Percentiles rank a stretch among this genome's conserved stretches.
phyloP scores from a whole-genome alignment of 2,113 vertebrate species.

The Callospermophilus lateralis region DNA sequence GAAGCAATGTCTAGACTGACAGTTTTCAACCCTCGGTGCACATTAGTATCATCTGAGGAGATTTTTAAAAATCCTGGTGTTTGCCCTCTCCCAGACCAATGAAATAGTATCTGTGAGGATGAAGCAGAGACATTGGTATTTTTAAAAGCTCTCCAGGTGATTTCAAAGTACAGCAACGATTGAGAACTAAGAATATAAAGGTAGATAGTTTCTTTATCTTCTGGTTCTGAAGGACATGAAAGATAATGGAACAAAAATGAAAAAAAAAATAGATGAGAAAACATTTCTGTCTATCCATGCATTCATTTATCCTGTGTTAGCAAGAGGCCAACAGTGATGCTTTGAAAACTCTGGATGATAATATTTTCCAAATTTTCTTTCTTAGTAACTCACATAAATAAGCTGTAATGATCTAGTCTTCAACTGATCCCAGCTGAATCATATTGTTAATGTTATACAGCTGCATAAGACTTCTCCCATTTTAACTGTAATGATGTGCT shows the following conservation, averaged over 20 bases:
- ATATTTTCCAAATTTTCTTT: conserved; percentile 36
- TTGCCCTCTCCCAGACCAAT: not conserved
- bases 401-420: not conserved
- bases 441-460: not conserved
- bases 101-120: not conserved
- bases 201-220: conserved; percentile 11
- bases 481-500: not conserved
- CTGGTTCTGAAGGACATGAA: not conserved
- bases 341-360: conserved; percentile 3
- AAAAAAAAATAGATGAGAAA: not conserved
- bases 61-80: not conserved
- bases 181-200: not conserved
- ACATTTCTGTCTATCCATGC: not conserved
- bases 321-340: not conserved
- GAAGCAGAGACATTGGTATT: not conserved
- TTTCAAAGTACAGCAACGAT: not conserved
- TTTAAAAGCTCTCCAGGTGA: not conserved
- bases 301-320: not conserved
- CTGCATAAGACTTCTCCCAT: not conserved
- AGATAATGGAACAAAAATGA: not conserved
- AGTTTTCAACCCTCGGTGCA: not conserved
- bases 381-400: not conserved
- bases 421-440: not conserved
- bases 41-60: not conserved
- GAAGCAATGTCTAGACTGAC: not conserved